These are phyloP conservation scores for Uropsilus gracilis DNA, from an alignment of 2,113 vertebrate species.

Conservation along the genomic window DNA sequence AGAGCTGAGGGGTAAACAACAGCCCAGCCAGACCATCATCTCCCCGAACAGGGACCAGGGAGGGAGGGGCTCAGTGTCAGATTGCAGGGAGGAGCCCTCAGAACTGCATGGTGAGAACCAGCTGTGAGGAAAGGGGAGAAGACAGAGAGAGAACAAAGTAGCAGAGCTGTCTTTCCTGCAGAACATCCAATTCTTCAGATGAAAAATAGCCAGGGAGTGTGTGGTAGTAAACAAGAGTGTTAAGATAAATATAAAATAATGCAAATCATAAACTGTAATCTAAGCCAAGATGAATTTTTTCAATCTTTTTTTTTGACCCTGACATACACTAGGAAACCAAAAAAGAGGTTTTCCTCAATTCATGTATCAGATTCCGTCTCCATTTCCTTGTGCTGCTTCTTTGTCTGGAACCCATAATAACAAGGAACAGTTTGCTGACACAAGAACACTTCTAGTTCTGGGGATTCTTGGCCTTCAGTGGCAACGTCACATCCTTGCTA, in stretches of 20 bases:
- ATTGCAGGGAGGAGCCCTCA: not conserved
- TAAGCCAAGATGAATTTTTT: not conserved
- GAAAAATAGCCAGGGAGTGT: not conserved
- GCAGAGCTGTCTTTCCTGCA: not conserved
- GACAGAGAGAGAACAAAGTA: not conserved
- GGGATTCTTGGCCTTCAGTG: not conserved
- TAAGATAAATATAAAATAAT: not conserved
- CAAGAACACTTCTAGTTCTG: not conserved
- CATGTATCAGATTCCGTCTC: not conserved
- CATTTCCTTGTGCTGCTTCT: not conserved
- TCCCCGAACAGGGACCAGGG: not conserved
- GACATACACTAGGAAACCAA: not conserved
- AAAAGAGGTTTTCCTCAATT: not conserved
- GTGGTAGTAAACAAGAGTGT: not conserved
- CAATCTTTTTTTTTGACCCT: not conserved
- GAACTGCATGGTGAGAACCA: not conserved
- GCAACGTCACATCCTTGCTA: too few relatives aligned
- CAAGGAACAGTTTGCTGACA: not conserved
- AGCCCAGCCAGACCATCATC: not conserved
- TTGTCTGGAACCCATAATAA: not conserved
- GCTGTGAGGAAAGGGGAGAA: not conserved
- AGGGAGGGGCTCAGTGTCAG: not conserved
- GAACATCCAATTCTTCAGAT: not conserved
- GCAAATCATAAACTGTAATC: not conserved
- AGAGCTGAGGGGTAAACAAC: not conserved